Evolutionary conservation across 1,140 invertebrate species (phyloP), one percentile per base, ranked within the genome.

Genomic region (Arctopsyche grandis): DNA sequence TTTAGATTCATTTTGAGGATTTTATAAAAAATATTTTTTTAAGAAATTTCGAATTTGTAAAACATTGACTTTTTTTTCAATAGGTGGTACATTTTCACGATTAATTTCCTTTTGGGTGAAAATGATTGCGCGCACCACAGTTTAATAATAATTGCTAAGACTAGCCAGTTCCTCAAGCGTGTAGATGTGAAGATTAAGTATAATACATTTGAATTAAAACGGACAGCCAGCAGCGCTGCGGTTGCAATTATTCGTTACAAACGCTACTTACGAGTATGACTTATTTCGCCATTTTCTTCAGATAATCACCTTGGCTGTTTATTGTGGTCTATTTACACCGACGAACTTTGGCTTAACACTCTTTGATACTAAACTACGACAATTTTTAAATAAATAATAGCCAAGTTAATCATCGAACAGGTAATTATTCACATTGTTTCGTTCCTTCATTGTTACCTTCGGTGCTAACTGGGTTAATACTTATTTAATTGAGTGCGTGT

Each of bases 391-490:
- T n/a, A n/a, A n/a, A n/a, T n/a, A n/a, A n/a, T n/a, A n/a, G n/a
- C n/a, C n/a, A n/a, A n/a, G n/a, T n/a, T n/a, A n/a, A n/a, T n/a
- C 29, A 38, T 38, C 7, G 69, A 71, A 46, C 69, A 71, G 19
- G 44, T 46, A 71, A 71, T 71, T 38, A 71, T 46, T 46, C 10
- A 24, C 69, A 71, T 71, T 71, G 69, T 71, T 46, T 71, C 44
- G 14, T 22, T 48, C 46, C 69, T 48, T 71, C 16, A 46, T 46
- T 46, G 16, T 71, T 44, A 16, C 16, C 16, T 3, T 44, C 0
- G 24, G 16, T 7, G 44, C 9, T 71, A 66, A 66, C 38, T 71
- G 16, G 69, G 69, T 71, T 71, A 71, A 71, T 71, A 71, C n/a
- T 21, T 46, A 71, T 71, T 71, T 71, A 71, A 71, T 71, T 71